phyloP scores from a whole-genome alignment of 2,888 invertebrate species.

The Patella pellucida region DNA sequence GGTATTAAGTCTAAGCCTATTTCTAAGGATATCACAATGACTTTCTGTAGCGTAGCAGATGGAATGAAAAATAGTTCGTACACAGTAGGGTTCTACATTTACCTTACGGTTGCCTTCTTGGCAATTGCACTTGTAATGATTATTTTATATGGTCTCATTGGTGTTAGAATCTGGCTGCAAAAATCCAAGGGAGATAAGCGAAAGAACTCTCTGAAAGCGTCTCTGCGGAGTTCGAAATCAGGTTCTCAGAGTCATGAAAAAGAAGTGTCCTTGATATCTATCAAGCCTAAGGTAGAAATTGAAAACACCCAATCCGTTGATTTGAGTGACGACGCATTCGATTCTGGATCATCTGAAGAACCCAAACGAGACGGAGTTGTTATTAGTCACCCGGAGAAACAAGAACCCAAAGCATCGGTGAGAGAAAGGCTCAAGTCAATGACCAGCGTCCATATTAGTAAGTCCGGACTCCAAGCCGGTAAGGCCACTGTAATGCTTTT shows the following conservation, averaged over 20 bases:
- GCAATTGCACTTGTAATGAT: conserved; percentile 35
- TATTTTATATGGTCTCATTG: conserved; percentile 41
- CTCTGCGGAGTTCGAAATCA: not conserved
- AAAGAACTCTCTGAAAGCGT: conserved; percentile 7
- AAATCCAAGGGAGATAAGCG: conserved; percentile 17
- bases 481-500: conserved; percentile 49
- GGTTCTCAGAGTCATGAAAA: not conserved
- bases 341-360: not conserved
- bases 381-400: not conserved
- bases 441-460: conserved; percentile 13
- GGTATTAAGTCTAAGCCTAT: conserved; percentile 30
- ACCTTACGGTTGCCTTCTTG: conserved; percentile 36
- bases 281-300: not conserved
- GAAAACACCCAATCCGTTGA: not conserved
- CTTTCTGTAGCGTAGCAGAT: conserved; percentile 42
- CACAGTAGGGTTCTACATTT: conserved; percentile 40
- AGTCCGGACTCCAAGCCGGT: conserved; percentile 30
- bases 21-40: conserved; percentile 28
- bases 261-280: not conserved
- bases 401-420: not conserved
- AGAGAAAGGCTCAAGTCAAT: not conserved
- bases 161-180: conserved; percentile 22
- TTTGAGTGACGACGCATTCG: not conserved
- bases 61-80: conserved; percentile 27
- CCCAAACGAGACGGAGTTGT: not conserved